Conservation (phyloP, 2,888 invertebrate species). For the Nymphalis polychloros region DNA sequence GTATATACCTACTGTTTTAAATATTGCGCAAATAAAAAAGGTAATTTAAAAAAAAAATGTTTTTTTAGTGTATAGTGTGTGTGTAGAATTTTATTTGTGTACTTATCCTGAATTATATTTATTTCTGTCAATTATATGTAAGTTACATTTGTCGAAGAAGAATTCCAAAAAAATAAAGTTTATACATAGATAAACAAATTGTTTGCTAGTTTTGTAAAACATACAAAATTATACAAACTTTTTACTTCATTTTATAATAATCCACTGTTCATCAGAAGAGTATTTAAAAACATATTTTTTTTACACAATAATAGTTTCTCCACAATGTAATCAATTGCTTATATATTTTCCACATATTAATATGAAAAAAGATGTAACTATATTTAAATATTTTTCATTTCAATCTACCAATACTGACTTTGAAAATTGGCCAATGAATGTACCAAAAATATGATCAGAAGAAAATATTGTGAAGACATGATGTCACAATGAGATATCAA, state of each 20-base stretch:
- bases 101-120: slow-evolving; percentile 3
- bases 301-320: no score
- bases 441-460: background rate
- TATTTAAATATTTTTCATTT: background rate
- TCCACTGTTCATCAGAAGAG: no score
- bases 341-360: no score
- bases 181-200: no score
- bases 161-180: no score
- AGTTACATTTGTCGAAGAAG: no score
- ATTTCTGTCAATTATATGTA: no score
- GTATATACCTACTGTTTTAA: background rate
- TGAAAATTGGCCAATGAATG: slow-evolving; percentile 1
- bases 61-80: background rate
- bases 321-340: no score
- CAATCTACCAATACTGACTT: background rate
- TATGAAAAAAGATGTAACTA: background rate
- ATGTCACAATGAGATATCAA: slow-evolving; percentile 47
- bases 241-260: no score
- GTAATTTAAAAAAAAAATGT: background rate
- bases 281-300: no score
- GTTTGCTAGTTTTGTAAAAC: no score
- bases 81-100: background rate
- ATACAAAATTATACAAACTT: no score
- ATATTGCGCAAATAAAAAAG: slow-evolving; percentile 4
- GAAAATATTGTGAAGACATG: slow-evolving; percentile 9